Evolutionary conservation across 2,113 vertebrate genomes (phyloP), one percentile per base, ranked within the genome.

Genomic region (Engystomops pustulosus): DNA sequence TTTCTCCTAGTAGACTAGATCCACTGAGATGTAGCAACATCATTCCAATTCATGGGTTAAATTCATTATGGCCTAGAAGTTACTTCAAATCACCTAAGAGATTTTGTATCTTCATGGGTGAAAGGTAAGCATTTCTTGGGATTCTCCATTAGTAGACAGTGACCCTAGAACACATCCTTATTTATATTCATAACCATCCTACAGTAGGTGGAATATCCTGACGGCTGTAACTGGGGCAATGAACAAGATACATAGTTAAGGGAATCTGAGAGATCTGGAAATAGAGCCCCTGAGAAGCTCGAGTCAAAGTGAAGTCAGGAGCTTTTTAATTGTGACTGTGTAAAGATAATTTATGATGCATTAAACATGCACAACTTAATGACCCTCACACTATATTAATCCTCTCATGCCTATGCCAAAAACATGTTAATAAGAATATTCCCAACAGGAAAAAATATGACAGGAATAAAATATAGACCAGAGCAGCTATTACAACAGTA

Each of bases 241-340:
- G 82, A 84, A 67, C 58, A 84, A 84, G 82, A 84, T 84, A 41
- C 82, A 84, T 78, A 69, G 82, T 84, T 84, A 53, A 78, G 82
- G 82, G 82, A 84, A 44, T 84, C 74, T 41, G 82, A 69, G 82
- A 78, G 41, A 58, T 23, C 45, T 72, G 15, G 23, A 67, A 79
- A 85, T 79, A 85, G 74, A 84, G 23, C 83, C 83, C 74, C 12
- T 55, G 83, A 85, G 75, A 85, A 84, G 70, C 74, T 45, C 23
- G 30, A 53, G 62, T 79, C 83, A 79, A 84, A 85, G 70, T 85
- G 75, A 85, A 79, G 25, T 79, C 45, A 85, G 65, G 62, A n/a
- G n/a, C n/a, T 78, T 69, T 85, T 70, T 85, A 85, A 85, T 85
- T 85, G 83, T 58, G 70, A 85, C 79, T 79, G 75, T 85, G 83